phyloP scores from a whole-genome alignment of 2,797 vertebrate species.

The Paramormyrops hopkinsi region DNA sequence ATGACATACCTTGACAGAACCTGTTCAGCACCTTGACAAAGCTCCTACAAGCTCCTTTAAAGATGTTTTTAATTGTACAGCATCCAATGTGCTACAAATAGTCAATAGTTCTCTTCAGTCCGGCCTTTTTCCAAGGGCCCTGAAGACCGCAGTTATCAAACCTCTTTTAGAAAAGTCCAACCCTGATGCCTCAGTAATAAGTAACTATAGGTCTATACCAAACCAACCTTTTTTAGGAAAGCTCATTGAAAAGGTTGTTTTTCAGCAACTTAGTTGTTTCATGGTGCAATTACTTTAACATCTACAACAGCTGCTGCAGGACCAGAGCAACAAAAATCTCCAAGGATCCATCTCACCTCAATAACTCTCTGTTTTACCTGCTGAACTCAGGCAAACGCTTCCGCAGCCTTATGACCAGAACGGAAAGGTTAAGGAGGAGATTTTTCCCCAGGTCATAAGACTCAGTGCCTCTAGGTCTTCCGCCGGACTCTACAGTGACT shows the following conservation, averaged over 20 bases:
- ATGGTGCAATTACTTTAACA: no score
- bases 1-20: background rate
- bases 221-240: background rate
- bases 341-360: no score
- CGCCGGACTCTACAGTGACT: no score
- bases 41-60: background rate
- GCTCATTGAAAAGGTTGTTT: background rate
- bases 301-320: no score
- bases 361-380: no score
- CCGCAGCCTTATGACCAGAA: no score
- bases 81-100: background rate
- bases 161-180: background rate
- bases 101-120: background rate
- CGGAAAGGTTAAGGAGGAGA: no score
- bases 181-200: background rate
- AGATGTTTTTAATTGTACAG: background rate
- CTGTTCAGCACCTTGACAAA: background rate
- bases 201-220: background rate
- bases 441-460: no score
- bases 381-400: no score
- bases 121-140: background rate
- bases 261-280: no score
- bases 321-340: no score
- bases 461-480: no score
- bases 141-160: background rate